These are phyloP conservation scores for Plutomurus gul DNA, from an alignment of 1,140 invertebrate genomes.

Conservation along the genomic window DNA sequence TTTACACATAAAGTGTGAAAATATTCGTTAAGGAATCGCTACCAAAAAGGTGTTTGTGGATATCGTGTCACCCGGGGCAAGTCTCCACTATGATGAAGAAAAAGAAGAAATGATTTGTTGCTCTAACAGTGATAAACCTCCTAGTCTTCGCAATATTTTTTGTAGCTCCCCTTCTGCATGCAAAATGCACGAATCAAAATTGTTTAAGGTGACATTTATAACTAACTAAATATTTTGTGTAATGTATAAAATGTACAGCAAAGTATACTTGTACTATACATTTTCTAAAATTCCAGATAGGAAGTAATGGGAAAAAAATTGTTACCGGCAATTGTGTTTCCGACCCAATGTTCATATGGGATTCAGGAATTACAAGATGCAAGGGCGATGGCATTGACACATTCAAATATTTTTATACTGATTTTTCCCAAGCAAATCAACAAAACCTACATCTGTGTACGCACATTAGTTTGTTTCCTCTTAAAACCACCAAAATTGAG, in stretches of 20 bases:
- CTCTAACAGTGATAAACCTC: constrained; percentile 21
- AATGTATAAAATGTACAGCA: too few species aligned
- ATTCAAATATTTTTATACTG: constrained; percentile 36
- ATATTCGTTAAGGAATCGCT: not conserved
- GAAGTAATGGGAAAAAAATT: constrained; percentile 12
- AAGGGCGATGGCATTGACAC: constrained; percentile 46
- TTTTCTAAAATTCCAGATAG: not conserved
- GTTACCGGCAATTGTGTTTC: constrained; percentile 36
- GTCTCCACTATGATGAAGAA: not conserved
- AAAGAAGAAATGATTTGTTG: constrained; percentile 1
- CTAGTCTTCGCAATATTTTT: constrained; percentile 24
- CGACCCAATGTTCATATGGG: constrained; percentile 30
- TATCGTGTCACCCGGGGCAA: not conserved
- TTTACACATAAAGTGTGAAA: too few species aligned
- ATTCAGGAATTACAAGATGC: constrained; percentile 42
- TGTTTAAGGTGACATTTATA: constrained; percentile 24
- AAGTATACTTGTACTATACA: not conserved
- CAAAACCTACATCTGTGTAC: not conserved
- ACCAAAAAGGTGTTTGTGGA: not conserved
- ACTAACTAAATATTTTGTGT: too few species aligned
- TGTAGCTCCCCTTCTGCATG: not conserved
- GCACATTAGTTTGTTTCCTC: too few species aligned
- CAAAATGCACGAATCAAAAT: not conserved
- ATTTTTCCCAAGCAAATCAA: not conserved
- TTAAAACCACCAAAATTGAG: too few species aligned